phyloP scores from a whole-genome alignment of 2,888 invertebrate genomes.

The Tanytarsus gracilentus region DNA sequence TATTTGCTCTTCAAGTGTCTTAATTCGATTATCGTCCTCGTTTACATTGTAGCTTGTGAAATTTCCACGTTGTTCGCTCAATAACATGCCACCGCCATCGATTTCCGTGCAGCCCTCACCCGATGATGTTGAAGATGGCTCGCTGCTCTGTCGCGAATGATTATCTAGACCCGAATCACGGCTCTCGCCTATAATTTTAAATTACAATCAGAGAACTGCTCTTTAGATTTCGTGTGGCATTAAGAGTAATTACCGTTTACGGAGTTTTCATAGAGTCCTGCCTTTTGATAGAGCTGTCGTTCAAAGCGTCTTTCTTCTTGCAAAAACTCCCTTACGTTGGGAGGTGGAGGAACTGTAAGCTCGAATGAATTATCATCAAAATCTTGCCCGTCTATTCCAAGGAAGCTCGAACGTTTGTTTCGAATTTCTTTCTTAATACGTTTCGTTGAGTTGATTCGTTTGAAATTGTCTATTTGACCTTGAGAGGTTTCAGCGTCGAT shows the following conservation, averaged over 20 bases:
- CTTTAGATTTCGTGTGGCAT: conserved; percentile 38
- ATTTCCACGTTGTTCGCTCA: conserved; percentile 28
- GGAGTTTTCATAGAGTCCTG: conserved; percentile 56
- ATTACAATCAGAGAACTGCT: background rate
- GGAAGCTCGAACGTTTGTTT: conserved; percentile 73
- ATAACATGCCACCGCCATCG: conserved; percentile 34
- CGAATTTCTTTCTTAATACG: conserved; percentile 78
- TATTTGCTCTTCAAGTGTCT: conserved; percentile 54
- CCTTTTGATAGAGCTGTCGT: conserved; percentile 64
- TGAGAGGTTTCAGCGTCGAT: conserved; percentile 33
- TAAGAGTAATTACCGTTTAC: conserved; percentile 50
- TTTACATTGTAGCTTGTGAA: conserved; percentile 35
- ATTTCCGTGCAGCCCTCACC: conserved; percentile 64
- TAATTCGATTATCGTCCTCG: conserved; percentile 49
- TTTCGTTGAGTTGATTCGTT: conserved; percentile 71
- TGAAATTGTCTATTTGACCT: conserved; percentile 45
- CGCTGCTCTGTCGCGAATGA: conserved; percentile 74
- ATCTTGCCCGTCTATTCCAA: conserved; percentile 68
- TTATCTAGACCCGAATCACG: conserved; percentile 70
- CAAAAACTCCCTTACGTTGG: conserved; percentile 71
- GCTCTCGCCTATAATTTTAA: conserved; percentile 55
- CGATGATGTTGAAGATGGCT: conserved; percentile 65
- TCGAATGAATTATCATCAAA: conserved; percentile 62
- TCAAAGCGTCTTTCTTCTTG: conserved; percentile 71
- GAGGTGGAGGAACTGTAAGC: conserved; percentile 59